Evolutionary conservation across 1,140 invertebrate genomes (phyloP).

Genomic region (Aphaenogaster rudis): DNA sequence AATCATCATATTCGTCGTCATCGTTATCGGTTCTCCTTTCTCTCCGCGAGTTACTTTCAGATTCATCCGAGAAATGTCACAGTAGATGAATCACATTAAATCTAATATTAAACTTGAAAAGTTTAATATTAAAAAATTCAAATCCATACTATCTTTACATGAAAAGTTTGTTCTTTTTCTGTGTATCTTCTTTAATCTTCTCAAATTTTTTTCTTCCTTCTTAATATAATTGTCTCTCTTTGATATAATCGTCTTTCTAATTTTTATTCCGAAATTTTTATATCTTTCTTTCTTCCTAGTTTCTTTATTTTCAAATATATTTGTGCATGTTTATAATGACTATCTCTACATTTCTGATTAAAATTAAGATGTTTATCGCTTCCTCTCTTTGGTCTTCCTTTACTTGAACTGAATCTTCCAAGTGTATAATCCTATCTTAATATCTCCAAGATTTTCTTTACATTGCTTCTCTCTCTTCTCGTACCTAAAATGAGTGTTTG

Average conservation of each 20-base stretch:
- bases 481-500: neutral
- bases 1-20: conserved; percentile 40
- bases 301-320: neutral
- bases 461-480: neutral
- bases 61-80: conserved; percentile 2
- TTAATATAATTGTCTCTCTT: neutral
- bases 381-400: neutral
- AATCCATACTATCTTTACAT: neutral
- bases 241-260: neutral
- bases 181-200: neutral
- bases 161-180: neutral
- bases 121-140: neutral
- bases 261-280: conserved; percentile 1
- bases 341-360: neutral
- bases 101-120: neutral
- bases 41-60: neutral
- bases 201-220: conserved; percentile 3
- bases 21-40: conserved; percentile 40
- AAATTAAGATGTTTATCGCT: conserved; percentile 17
- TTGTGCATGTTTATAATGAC: neutral
- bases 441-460: neutral
- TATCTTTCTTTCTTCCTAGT: neutral
- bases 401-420: neutral
- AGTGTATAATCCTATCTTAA: neutral
- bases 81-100: neutral